Conservation (phyloP, 2,888 invertebrate genomes). For the Acanthosepion esculentum region DNA sequence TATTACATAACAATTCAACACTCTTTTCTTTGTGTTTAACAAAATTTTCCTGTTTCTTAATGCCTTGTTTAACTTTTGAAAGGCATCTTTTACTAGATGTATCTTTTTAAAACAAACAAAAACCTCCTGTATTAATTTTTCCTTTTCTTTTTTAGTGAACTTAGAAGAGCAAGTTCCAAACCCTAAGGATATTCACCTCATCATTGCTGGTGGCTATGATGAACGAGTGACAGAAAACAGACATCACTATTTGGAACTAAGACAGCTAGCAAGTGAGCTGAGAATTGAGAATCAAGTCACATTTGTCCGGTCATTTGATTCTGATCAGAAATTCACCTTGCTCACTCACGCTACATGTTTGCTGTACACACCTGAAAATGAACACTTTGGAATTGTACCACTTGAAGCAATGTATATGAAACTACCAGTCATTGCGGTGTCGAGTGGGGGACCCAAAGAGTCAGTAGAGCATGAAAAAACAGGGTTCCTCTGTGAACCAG, state of each 20-base stretch:
- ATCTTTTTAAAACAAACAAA: background rate
- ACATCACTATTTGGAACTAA: constrained; percentile 86
- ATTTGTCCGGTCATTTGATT: constrained; percentile 90
- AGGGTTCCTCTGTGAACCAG: constrained; percentile 77
- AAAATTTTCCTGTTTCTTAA: too few relatives aligned
- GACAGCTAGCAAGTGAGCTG: constrained; percentile 79
- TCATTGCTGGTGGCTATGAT: constrained; percentile 98
- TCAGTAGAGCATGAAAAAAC: constrained; percentile 80
- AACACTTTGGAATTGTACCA: constrained; percentile 99
- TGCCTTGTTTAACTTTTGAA: too few relatives aligned
- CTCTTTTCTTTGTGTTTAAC: too few relatives aligned
- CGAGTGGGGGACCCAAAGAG: constrained; percentile 96
- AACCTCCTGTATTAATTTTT: too few relatives aligned
- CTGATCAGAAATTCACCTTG: constrained; percentile 87
- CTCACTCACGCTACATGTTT: constrained; percentile 86
- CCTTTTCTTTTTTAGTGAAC: constrained; percentile 56
- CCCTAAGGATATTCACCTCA: constrained; percentile 80
- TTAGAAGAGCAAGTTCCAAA: constrained; percentile 57
- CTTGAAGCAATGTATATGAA: constrained; percentile 96
- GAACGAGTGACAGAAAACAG: constrained; percentile 89
- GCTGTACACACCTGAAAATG: constrained; percentile 95
- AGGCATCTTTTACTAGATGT: too few relatives aligned
- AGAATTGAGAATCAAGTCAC: constrained; percentile 81
- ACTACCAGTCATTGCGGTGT: constrained; percentile 94
- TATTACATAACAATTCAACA: too few relatives aligned